Evolutionary conservation across 2,113 vertebrate genomes (phyloP).

Genomic region (Strix uralensis): DNA sequence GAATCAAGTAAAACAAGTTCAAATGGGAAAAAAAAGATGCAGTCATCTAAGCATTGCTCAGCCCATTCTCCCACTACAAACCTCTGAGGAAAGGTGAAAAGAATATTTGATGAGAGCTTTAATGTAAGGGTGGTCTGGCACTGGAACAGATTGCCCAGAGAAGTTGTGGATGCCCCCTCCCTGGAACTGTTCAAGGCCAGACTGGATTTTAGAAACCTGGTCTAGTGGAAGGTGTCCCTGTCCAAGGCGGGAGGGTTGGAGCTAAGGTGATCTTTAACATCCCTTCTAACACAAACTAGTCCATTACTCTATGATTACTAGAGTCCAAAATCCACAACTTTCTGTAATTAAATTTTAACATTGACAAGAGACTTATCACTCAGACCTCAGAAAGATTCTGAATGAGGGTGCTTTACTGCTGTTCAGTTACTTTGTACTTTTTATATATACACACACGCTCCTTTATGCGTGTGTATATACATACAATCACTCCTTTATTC

Average conservation of each 20-base stretch:
- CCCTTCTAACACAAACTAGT: too few species aligned
- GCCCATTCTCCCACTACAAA: not conserved
- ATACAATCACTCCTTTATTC: not conserved
- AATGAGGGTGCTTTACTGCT: not conserved
- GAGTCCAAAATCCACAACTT: not conserved
- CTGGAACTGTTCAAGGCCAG: too few species aligned
- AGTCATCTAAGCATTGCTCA: not conserved
- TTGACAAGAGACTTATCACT: not conserved
- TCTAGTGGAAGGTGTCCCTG: too few species aligned
- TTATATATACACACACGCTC: not conserved
- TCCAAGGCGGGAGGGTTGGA: too few species aligned
- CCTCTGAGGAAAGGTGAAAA: not conserved
- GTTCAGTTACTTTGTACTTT: not conserved
- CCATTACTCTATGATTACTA: not conserved
- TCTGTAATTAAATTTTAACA: not conserved
- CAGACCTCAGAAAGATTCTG: not conserved
- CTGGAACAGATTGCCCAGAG: too few species aligned
- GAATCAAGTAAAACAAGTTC: not conserved
- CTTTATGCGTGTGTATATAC: fast-evolving
- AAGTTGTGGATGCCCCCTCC: too few species aligned
- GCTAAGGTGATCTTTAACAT: too few species aligned
- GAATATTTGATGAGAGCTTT: not conserved
- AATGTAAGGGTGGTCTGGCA: too few species aligned
- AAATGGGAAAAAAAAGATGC: not conserved
- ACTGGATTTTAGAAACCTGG: too few species aligned